phyloP scores from a whole-genome alignment of 2,888 invertebrate species.

The Lingula anatina region DNA sequence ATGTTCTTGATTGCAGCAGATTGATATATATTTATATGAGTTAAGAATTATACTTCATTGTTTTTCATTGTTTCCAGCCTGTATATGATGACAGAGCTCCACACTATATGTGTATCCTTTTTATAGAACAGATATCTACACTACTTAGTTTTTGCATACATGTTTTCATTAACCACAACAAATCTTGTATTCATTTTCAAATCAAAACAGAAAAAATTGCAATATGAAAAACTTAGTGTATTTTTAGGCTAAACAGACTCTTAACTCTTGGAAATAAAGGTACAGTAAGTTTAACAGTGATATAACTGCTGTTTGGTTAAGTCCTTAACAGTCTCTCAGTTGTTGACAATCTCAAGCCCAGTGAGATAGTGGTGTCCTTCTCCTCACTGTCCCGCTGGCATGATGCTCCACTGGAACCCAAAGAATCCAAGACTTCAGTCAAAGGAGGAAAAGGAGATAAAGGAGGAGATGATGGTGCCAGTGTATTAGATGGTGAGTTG shows the following conservation, averaged over 20 bases:
- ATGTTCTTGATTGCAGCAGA: too few relatives aligned
- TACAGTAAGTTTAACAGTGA: too few relatives aligned
- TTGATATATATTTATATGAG: too few relatives aligned
- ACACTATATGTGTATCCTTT: constrained; percentile 48
- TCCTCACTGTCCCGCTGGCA: constrained; percentile 47
- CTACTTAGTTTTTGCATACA: too few relatives aligned
- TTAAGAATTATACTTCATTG: too few relatives aligned
- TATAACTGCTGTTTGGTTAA: too few relatives aligned
- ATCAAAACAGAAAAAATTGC: not conserved
- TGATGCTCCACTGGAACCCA: constrained; percentile 29
- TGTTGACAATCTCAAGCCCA: constrained; percentile 48
- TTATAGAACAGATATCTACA: not conserved
- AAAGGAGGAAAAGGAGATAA: constrained; percentile 33
- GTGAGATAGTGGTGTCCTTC: constrained; percentile 48
- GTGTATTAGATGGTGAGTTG: constrained; percentile 26
- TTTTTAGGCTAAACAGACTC: too few relatives aligned
- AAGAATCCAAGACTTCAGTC: constrained; percentile 35
- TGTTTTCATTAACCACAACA: too few relatives aligned
- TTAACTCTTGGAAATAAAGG: too few relatives aligned
- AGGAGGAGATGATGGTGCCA: constrained; percentile 37
- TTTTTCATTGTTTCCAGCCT: not conserved
- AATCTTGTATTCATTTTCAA: too few relatives aligned
- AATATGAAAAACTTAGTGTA: not conserved
- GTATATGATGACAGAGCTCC: constrained; percentile 15
- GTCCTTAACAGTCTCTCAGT: constrained; percentile 32